Percentiles rank a stretch among this genome's conserved stretches.
These are phyloP conservation scores for Eristalinus aeneus DNA, from an alignment of 2,888 invertebrate species.

Conservation along the genomic window DNA sequence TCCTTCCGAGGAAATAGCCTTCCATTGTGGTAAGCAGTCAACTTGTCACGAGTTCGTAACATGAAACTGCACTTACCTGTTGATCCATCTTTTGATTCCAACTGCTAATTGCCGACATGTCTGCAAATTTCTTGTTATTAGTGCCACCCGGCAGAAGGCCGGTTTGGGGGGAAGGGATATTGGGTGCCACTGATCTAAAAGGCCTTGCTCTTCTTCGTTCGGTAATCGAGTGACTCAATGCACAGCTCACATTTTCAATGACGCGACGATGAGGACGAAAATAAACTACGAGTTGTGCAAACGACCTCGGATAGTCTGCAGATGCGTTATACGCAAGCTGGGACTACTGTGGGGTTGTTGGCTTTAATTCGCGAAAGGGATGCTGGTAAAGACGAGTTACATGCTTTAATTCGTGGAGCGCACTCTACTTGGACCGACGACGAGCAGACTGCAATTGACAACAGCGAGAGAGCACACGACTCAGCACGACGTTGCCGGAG, in stretches of 20 bases:
- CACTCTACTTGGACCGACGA: background rate
- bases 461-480: background rate
- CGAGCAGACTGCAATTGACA: background rate
- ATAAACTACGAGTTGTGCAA: background rate
- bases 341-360: background rate
- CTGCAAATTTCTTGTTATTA: conserved; percentile 43
- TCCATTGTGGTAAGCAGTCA: background rate
- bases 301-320: background rate
- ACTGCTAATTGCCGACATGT: conserved; percentile 86
- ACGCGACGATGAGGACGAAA: background rate
- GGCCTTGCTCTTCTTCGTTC: background rate
- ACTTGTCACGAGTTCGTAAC: background rate
- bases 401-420: background rate
- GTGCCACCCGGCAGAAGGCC: background rate
- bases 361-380: background rate
- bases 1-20: background rate
- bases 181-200: background rate
- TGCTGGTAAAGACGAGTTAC: background rate
- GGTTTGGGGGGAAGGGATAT: background rate
- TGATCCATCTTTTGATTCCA: conserved; percentile 93
- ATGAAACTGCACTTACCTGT: conserved; percentile 84
- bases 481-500: background rate
- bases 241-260: background rate
- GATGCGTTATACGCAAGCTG: background rate
- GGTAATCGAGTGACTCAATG: background rate